These are phyloP conservation scores for human DNA, from an alignment of 2,113 vertebrate genomes.

Conservation along the genomic window DNA sequence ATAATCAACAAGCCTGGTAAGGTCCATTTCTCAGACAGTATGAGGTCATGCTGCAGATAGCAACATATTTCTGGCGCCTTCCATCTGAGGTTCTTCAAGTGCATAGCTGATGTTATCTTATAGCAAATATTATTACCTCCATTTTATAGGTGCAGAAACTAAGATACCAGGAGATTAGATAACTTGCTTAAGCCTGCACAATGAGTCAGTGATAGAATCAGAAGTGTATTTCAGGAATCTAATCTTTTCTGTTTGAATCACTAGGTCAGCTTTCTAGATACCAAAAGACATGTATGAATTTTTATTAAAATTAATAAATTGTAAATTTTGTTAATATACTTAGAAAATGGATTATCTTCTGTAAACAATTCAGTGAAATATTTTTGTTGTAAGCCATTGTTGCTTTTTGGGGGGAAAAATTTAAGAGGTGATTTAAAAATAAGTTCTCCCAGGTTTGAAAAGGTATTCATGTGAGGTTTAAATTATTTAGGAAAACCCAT, in stretches of 20 bases:
- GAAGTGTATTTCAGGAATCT: slow-evolving; percentile 54
- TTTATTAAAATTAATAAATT: not conserved
- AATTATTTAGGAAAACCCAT: not conserved
- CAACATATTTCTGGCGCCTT: slow-evolving; percentile 42
- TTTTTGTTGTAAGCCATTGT: not conserved
- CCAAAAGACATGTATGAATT: not conserved
- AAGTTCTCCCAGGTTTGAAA: slow-evolving; percentile 23
- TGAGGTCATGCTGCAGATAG: slow-evolving; percentile 69
- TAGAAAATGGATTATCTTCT: slow-evolving; percentile 39
- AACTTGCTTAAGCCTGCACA: not conserved
- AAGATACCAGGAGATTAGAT: slow-evolving; percentile 50
- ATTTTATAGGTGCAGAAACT: slow-evolving; percentile 59
- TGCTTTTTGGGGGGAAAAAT: not conserved
- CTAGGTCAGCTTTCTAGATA: slow-evolving; percentile 52
- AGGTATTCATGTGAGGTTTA: not conserved
- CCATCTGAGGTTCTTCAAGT: slow-evolving; percentile 23
- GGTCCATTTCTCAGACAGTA: slow-evolving; percentile 17
- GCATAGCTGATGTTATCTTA: slow-evolving; percentile 58
- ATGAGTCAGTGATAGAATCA: not conserved
- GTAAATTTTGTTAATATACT: slow-evolving; percentile 11
- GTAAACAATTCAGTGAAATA: slow-evolving; percentile 32
- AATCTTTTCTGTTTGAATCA: slow-evolving; percentile 41
- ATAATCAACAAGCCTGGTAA: slow-evolving; percentile 17
- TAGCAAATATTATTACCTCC: slow-evolving; percentile 62
- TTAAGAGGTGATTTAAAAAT: slow-evolving; percentile 45